Evolutionary conservation across 23 tunicate genomes (phyloP), one percentile per base, ranked within the genome.

Genomic region (Ciona savignyi): DNA sequence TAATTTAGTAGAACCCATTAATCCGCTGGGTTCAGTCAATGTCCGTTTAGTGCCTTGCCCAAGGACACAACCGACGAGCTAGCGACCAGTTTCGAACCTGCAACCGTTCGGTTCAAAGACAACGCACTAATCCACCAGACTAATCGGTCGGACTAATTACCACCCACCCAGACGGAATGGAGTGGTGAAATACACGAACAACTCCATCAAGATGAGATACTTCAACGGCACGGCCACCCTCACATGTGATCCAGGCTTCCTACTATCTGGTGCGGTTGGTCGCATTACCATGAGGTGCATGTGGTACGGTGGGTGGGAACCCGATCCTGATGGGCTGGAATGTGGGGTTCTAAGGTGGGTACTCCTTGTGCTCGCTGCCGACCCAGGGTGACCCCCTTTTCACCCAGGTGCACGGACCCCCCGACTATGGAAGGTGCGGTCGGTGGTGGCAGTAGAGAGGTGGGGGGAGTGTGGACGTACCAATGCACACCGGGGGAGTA

Each of bases 291-390:
- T 77, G 25, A 65, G 25, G 23, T 85, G 90, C 49, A 65, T 66
- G 70, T 78, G 83, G 83, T 78, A 51, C 67, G 90, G 90, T 20
- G 35, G 66, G 30, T 85, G 90, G 90, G 83, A 81, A n/a, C 90
- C 83, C 11, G 48, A 31, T 26, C 65, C 63, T 21, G 32, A 28
- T 1, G 6, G 31, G 22, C 27, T 74, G 15, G 32, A 34, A 23
- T 80, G 85, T 33, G 27, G 4, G 4, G 23, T 21, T 24, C 0
- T 67, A 19, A 60, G 34, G 81, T 77, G 24, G 63, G 35, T 77
- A 22, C 25, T 19, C 70, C 23, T 56, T 56, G 63, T 0, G 0
- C 23, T 56, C 23, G 0, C 63, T 0, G 62, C 21, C 21, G 62
- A n/a, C n/a, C n/a, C n/a, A n/a, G n/a, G n/a, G n/a, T n/a, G n/a